A percentile compares a stretch with the other conserved stretches of the same genome.
Evolutionary conservation across 2,888 invertebrate species (phyloP).

Genomic region (Euplexia lucipara): DNA sequence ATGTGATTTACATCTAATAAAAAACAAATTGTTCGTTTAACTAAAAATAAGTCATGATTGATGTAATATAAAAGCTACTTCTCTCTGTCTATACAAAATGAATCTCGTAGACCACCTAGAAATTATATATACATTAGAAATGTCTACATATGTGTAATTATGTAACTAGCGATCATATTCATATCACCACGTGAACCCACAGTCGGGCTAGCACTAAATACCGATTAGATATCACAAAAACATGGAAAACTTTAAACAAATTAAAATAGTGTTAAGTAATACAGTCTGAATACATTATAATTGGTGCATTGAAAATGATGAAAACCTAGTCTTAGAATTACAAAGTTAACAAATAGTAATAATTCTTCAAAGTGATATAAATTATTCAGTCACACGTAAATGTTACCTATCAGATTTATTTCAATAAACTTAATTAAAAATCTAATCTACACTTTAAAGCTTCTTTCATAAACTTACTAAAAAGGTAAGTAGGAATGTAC

Average conservation of each 20-base stretch:
- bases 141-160: constrained; percentile 59
- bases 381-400: constrained; percentile 75
- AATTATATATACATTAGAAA: constrained; percentile 68
- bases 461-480: constrained; percentile 82
- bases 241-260: constrained; percentile 53
- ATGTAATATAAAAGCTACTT: constrained; percentile 66
- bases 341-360: constrained; percentile 64
- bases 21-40: constrained; percentile 64
- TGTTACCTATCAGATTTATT: constrained; percentile 71
- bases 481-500: constrained; percentile 75
- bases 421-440: constrained; percentile 67
- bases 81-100: constrained; percentile 65
- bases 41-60: constrained; percentile 70
- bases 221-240: constrained; percentile 70
- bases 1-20: constrained; percentile 59
- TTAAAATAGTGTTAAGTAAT: constrained; percentile 30
- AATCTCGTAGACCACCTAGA: constrained; percentile 67
- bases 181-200: constrained; percentile 51
- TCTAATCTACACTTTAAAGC: constrained; percentile 85
- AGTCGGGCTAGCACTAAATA: constrained; percentile 61
- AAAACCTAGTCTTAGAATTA: constrained; percentile 45
- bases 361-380: constrained; percentile 65
- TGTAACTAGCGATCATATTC: constrained; percentile 54
- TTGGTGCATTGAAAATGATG: constrained; percentile 54
- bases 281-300: constrained; percentile 55